Base-by-base conservation (phyloP, 2,113 vertebrate genomes). In the Numida meleagris region DNA sequence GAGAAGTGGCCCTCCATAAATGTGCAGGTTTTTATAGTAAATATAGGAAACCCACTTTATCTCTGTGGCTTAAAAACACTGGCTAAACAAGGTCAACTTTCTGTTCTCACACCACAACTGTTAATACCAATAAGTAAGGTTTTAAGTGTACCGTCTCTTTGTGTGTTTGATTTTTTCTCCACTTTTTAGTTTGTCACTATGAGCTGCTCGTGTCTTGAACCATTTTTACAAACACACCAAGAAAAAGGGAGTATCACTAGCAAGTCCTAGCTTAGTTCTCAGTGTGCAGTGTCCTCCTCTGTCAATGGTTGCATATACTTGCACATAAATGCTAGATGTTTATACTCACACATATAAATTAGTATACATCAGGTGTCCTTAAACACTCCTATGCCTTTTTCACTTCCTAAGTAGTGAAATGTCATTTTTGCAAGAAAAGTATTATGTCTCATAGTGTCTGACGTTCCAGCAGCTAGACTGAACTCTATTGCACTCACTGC, bases 11-110 rank as follows among this genome's bases (percentile, higher is more conserved):
- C 82, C 19, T 38, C 74, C 12, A 55, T 95, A 94, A 95, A 93
- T 75, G 86, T 85, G 59, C 53, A 67, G 55, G 59, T 91, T 95
- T 96, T 94, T 90, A 94, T 84, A 46, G 78, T 86, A 77, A 74
- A 58, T 90, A 1, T 81, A 78, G 83, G 94, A 95, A 94, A 87
- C 46, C 12, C 65, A 45, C 25, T 76, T 81, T 90, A 48, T 85
- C 46, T 83, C 70, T 75, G 61, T 85, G 76, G 21, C 77, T 95
- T 88, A 86, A 81, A 94, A 91, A 34, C 57, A 18, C 55, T 42
- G 62, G 59, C 84, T 84, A 81, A 65, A 55, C 34, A 42, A 89
- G 71, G 89, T 68, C 46, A 34, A 16, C 34, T 74, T 92, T 86
- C 38, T 88, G 61, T 80, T 92, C 57, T 93, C 6, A 2, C 36